A percentile compares a stretch with the other conserved stretches of the same genome.
Evolutionary conservation across 2,113 vertebrate genomes (phyloP).

Genomic region (Gopherus evgoodei): DNA sequence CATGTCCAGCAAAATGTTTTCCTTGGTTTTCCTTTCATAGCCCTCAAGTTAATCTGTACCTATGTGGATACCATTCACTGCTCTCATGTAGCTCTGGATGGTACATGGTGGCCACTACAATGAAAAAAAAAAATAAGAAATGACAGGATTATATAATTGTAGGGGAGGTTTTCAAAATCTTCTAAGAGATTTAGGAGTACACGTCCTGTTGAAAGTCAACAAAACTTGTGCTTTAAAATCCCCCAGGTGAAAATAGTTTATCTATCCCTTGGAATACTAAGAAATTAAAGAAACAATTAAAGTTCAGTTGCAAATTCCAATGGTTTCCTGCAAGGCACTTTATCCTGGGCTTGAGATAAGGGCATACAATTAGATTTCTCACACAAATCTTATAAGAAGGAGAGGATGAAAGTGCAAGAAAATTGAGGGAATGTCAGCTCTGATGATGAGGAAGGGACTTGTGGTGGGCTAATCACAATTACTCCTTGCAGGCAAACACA

Average conservation of each 20-base stretch:
- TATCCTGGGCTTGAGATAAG: neutral
- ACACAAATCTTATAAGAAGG: neutral
- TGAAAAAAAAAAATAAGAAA: neutral
- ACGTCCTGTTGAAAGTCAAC: neutral
- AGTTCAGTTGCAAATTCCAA: neutral
- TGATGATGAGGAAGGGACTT: neutral
- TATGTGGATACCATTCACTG: too few relatives aligned
- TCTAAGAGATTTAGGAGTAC: neutral
- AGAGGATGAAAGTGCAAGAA: neutral
- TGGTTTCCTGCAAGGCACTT: neutral
- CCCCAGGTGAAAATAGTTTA: neutral
- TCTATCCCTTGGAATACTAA: neutral
- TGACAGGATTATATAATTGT: neutral
- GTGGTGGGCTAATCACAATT: neutral
- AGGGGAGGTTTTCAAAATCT: slow-evolving; percentile 36
- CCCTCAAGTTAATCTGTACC: neutral
- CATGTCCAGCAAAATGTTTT: neutral
- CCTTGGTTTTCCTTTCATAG: neutral
- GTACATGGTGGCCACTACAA: neutral
- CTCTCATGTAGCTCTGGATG: neutral
- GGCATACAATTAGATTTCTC: neutral
- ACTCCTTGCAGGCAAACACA: neutral
- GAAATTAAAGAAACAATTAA: neutral
- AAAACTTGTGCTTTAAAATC: neutral
- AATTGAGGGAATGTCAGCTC: neutral